Conservation (phyloP, 2,888 invertebrate species). For the Epiblema foenella region DNA sequence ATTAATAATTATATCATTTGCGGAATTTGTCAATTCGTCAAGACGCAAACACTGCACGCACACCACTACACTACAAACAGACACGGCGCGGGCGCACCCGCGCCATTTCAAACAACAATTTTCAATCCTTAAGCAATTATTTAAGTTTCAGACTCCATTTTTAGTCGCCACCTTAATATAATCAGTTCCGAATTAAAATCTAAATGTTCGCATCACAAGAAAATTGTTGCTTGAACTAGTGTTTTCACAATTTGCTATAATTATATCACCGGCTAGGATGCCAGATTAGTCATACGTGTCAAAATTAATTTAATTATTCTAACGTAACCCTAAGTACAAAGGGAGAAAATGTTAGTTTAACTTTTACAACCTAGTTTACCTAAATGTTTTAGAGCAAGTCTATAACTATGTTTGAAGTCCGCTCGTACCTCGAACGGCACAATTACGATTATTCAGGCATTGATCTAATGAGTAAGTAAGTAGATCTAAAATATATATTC, state of each 20-base stretch:
- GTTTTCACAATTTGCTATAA: slow-evolving; percentile 52
- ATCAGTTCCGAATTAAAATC: slow-evolving; percentile 68
- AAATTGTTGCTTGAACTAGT: slow-evolving; percentile 73
- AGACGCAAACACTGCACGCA: slow-evolving; percentile 71
- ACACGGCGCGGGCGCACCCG: slow-evolving; percentile 10
- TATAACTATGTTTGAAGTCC: slow-evolving; percentile 36
- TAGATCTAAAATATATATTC: slow-evolving; percentile 40
- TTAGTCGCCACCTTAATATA: slow-evolving; percentile 65
- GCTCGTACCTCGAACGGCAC: slow-evolving; percentile 26
- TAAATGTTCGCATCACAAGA: slow-evolving; percentile 54
- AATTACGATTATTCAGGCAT: slow-evolving; percentile 32
- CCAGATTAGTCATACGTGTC: slow-evolving; percentile 28
- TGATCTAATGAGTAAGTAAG: slow-evolving; percentile 42
- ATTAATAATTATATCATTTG: slow-evolving; percentile 55
- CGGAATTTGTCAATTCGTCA: slow-evolving; percentile 65
- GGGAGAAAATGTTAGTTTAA: slow-evolving; percentile 68
- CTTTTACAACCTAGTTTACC: slow-evolving; percentile 39
- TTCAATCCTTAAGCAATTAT: slow-evolving; percentile 60
- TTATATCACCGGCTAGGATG: slow-evolving; percentile 49
- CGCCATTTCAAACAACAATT: slow-evolving; percentile 73
- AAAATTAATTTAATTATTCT: slow-evolving; percentile 60
- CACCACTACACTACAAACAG: slow-evolving; percentile 41
- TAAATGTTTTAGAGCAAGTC: slow-evolving; percentile 38
- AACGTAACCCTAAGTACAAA: slow-evolving; percentile 71
- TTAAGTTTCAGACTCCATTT: slow-evolving; percentile 72